phyloP scores from a whole-genome alignment of 37 sponge, comb jelly and placozoan species.

The Ianthella basta region DNA sequence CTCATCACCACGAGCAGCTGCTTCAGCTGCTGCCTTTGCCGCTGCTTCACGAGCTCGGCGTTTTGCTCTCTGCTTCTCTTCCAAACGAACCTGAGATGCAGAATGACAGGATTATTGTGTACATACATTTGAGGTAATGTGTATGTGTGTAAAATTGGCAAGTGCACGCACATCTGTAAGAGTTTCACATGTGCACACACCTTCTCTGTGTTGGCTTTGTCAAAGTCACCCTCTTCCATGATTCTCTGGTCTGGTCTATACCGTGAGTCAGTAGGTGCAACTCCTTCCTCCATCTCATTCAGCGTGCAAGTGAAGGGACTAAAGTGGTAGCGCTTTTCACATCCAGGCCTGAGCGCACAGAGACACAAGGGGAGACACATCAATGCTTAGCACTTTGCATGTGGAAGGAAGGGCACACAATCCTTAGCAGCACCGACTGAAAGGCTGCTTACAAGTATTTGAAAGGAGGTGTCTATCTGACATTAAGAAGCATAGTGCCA shows the following conservation, averaged over 20 bases:
- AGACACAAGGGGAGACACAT: neutral
- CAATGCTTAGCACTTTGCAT: neutral
- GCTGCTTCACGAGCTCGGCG: slow-evolving; percentile 85
- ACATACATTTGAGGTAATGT: too few species aligned
- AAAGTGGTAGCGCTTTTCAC: slow-evolving; percentile 86
- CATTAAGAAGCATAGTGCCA: too few species aligned
- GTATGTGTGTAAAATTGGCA: too few species aligned
- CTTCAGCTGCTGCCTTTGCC: slow-evolving; percentile 68
- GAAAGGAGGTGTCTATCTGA: too few species aligned
- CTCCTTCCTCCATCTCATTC: slow-evolving; percentile 90
- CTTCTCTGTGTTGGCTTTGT: slow-evolving; percentile 78
- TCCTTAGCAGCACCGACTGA: neutral
- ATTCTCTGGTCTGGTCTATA: slow-evolving; percentile 87
- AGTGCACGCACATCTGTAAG: too few species aligned
- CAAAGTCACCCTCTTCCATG: slow-evolving; percentile 91
- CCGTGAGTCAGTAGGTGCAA: slow-evolving; percentile 91
- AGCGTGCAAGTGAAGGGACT: slow-evolving; percentile 72
- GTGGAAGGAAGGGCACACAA: neutral
- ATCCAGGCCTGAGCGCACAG: slow-evolving; percentile 51
- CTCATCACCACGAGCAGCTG: slow-evolving; percentile 65
- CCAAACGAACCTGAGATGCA: slow-evolving; percentile 68
- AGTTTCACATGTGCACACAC: slow-evolving; percentile 36
- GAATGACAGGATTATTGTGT: neutral
- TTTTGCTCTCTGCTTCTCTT: slow-evolving; percentile 93
- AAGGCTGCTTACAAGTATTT: neutral